Conservation (phyloP, 2,888 invertebrate genomes). For the Nineta flava region DNA sequence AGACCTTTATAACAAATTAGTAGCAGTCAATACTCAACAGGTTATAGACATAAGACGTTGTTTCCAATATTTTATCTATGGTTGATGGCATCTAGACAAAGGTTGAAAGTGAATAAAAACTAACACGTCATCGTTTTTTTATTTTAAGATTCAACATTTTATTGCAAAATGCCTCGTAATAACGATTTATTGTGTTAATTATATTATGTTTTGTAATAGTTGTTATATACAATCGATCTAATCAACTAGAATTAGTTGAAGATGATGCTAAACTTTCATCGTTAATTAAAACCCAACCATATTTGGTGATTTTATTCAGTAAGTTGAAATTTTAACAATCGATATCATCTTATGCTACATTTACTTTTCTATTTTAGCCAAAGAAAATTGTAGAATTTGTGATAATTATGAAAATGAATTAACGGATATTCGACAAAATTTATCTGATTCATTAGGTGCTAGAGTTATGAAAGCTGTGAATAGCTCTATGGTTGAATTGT, state of each 20-base stretch:
- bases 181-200: no score
- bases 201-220: no score
- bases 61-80: no score
- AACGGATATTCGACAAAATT: constrained; percentile 50
- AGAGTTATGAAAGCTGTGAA: constrained; percentile 54
- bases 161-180: no score
- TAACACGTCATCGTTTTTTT: no score
- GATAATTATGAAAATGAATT: constrained; percentile 49
- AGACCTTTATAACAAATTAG: no score
- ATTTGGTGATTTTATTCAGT: constrained; percentile 68
- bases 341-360: constrained; percentile 1
- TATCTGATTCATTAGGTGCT: constrained; percentile 56
- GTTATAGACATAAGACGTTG: not conserved
- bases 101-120: no score
- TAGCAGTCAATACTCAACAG: not conserved
- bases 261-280: constrained; percentile 69
- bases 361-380: constrained; percentile 33
- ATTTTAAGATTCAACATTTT: no score
- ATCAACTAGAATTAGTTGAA: constrained; percentile 43
- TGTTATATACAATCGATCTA: not conserved
- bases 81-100: no score
- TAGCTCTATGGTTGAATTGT: constrained; percentile 58
- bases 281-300: constrained; percentile 59
- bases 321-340: constrained; percentile 28
- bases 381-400: constrained; percentile 52